Conservation (phyloP, 1,140 invertebrate genomes). For the Bombus superbus region DNA sequence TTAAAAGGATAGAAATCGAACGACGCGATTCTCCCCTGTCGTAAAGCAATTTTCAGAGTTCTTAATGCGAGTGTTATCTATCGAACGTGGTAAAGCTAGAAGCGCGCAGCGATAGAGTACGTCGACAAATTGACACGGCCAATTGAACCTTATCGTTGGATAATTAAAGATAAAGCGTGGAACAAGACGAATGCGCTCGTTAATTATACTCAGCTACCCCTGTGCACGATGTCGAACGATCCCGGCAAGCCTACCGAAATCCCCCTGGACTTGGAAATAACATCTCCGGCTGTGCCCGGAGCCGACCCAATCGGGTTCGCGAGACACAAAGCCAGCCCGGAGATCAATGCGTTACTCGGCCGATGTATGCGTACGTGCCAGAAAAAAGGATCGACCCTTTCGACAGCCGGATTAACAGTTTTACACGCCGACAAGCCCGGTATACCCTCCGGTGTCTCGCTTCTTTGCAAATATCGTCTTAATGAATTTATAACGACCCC, state of each 20-base stretch:
- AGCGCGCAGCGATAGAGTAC: too few species aligned
- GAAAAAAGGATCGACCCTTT: constrained; percentile 37
- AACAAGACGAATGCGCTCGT: constrained; percentile 41
- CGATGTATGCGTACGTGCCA: neutral
- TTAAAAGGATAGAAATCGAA: too few species aligned
- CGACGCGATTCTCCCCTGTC: too few species aligned
- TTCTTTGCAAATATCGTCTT: neutral
- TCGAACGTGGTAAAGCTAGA: too few species aligned
- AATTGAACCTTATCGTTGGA: constrained; percentile 37
- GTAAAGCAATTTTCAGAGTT: too few species aligned
- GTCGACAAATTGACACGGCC: neutral
- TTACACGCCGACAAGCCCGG: neutral
- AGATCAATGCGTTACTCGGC: constrained; percentile 51
- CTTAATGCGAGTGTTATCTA: too few species aligned
- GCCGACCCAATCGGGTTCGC: constrained; percentile 46
- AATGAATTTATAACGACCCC: neutral
- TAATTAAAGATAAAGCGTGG: constrained; percentile 49
- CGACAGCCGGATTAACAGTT: constrained; percentile 23
- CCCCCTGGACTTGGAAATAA: constrained; percentile 48
- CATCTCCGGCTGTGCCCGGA: constrained; percentile 47
- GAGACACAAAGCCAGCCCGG: constrained; percentile 42
- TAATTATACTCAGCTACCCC: constrained; percentile 36
- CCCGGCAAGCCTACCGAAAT: constrained; percentile 53
- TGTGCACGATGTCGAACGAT: constrained; percentile 32
- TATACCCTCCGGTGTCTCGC: neutral